phyloP scores from a whole-genome alignment of 2,888 invertebrate genomes.

The Chromoteleia sp. region DNA sequence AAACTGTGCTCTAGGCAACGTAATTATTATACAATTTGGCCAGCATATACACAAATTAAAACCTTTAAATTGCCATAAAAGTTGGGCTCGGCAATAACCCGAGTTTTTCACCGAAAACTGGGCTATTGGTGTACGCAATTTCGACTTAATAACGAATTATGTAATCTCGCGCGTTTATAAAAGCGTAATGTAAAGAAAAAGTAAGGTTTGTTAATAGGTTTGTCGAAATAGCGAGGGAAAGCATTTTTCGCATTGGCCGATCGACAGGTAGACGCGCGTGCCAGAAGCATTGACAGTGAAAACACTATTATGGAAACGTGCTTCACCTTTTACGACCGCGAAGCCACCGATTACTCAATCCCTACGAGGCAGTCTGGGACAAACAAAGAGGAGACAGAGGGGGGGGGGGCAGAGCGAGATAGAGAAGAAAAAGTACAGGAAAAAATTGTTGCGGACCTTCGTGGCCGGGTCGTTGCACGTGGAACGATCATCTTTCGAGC shows the following conservation, averaged over 20 bases:
- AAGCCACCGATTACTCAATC: slow-evolving; percentile 74
- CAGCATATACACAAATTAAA: neutral
- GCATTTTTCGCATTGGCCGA: slow-evolving; percentile 48
- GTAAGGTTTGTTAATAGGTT: slow-evolving; percentile 53
- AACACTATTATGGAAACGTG: slow-evolving; percentile 74
- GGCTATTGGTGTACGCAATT: slow-evolving; percentile 5
- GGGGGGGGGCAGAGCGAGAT: neutral
- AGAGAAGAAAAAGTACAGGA: neutral
- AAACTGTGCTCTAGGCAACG: neutral
- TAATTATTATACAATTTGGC: slow-evolving; percentile 14
- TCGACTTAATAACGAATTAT: slow-evolving; percentile 16
- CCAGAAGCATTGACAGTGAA: slow-evolving; percentile 74
- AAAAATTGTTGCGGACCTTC: slow-evolving; percentile 66
- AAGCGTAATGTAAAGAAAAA: slow-evolving; percentile 25
- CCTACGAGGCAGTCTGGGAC: slow-evolving; percentile 54
- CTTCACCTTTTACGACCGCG: slow-evolving; percentile 74
- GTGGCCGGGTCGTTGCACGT: slow-evolving; percentile 69
- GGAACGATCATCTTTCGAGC: slow-evolving; percentile 48
- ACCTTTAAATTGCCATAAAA: slow-evolving; percentile 1
- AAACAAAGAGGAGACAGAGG: slow-evolving; percentile 15
- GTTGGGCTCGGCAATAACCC: neutral
- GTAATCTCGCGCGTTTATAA: slow-evolving; percentile 9
- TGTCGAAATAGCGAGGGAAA: slow-evolving; percentile 59
- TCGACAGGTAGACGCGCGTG: slow-evolving; percentile 67
- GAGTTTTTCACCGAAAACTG: neutral